Percentiles rank a stretch among this genome's conserved stretches.
phyloP scores from a whole-genome alignment of 37 sponge, comb jelly and placozoan genomes.

The Dysidea cf. avara region DNA sequence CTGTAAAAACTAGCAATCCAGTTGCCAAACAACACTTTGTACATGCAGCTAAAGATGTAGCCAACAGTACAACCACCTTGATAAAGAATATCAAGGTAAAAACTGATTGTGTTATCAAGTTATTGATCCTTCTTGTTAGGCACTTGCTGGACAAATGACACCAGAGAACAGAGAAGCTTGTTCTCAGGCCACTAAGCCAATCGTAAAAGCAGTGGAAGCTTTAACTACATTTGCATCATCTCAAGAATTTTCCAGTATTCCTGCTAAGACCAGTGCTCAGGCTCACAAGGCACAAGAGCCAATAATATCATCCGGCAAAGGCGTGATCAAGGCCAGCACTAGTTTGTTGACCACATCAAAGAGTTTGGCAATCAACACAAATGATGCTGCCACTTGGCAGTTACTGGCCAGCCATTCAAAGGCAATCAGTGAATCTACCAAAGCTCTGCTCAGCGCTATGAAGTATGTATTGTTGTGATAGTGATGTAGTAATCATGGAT shows the following conservation, averaged over 20 bases:
- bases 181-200: conserved; percentile 36
- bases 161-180: conserved; percentile 39
- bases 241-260: conserved; percentile 58
- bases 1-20: conserved; percentile 38
- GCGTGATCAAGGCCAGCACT: conserved; percentile 65
- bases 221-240: conserved; percentile 68
- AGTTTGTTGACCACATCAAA: conserved; percentile 84
- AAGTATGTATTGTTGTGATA: not conserved
- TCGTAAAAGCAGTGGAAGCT: conserved; percentile 62
- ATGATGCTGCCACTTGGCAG: conserved; percentile 92
- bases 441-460: not conserved
- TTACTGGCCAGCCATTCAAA: conserved; percentile 85
- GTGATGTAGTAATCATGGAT: not conserved
- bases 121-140: not conserved
- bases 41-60: conserved; percentile 10
- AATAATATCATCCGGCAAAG: conserved; percentile 56
- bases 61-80: conserved; percentile 15
- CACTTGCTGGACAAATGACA: not conserved
- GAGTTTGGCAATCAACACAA: conserved; percentile 82
- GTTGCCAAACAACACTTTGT: conserved; percentile 50
- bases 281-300: conserved; percentile 6
- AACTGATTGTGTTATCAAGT: not conserved
- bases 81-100: conserved; percentile 30
- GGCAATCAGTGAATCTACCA: not conserved
- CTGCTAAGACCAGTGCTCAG: conserved; percentile 60